These are phyloP conservation scores for Pedionomus torquatus DNA, from an alignment of 2,113 vertebrate genomes.

Conservation along the genomic window DNA sequence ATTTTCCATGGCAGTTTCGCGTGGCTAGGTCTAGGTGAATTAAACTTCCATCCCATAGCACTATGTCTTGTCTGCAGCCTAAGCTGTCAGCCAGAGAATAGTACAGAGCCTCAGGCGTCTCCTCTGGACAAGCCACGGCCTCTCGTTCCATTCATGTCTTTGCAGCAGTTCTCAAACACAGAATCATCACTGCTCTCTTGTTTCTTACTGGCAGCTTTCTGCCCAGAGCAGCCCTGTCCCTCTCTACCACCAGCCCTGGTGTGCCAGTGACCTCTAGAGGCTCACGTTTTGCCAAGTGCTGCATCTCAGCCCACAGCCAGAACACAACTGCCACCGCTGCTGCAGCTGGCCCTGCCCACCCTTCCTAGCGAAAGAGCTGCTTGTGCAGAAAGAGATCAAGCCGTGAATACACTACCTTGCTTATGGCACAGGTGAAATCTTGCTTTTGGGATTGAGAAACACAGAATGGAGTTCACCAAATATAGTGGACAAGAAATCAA, in stretches of 20 bases:
- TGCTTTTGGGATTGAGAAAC: neutral
- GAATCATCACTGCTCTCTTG: no score
- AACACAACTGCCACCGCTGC: rapidly evolving
- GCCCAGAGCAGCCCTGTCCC: neutral
- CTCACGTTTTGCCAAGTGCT: rapidly evolving
- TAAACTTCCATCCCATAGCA: neutral
- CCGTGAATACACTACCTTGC: rapidly evolving
- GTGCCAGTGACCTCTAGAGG: conserved; percentile 72
- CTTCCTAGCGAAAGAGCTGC: neutral
- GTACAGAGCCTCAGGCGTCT: rapidly evolving
- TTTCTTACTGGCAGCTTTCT: neutral
- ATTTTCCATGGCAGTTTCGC: neutral
- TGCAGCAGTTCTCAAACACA: neutral
- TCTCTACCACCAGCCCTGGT: neutral
- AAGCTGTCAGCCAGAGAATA: rapidly evolving
- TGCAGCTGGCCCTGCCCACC: neutral
- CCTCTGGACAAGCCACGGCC: neutral
- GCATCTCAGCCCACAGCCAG: no score
- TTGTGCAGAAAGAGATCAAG: rapidly evolving
- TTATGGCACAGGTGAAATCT: neutral
- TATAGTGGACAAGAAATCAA: rapidly evolving
- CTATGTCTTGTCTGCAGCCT: rapidly evolving
- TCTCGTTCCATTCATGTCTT: rapidly evolving
- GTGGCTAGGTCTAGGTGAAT: rapidly evolving
- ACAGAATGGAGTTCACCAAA: rapidly evolving